Conservation (phyloP, 2,888 invertebrate genomes). For the Isotomurus palustris region DNA sequence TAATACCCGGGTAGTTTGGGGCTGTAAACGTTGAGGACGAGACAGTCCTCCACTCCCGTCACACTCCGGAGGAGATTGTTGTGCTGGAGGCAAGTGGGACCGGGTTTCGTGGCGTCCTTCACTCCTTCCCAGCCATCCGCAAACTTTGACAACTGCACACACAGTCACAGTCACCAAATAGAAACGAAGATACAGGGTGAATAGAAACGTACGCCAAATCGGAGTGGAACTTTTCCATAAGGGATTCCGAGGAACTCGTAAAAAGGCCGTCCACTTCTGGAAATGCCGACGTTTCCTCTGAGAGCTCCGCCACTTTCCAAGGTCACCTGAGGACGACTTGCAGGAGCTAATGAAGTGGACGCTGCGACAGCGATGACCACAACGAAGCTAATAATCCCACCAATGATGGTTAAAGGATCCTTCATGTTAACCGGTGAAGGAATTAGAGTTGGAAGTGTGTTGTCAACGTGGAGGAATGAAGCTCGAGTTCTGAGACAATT, state of each 20-base stretch:
- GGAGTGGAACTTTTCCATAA: not conserved
- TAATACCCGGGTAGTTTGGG: no score
- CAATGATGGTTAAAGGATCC: no score
- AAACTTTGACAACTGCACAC: not conserved
- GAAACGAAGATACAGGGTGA: not conserved
- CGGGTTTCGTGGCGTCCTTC: not conserved
- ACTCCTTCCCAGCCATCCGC: not conserved
- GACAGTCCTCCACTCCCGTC: not conserved
- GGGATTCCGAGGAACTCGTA: constrained; percentile 1
- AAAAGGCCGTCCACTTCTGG: not conserved
- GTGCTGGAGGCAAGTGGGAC: constrained; percentile 1
- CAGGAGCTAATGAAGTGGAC: no score
- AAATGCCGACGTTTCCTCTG: not conserved
- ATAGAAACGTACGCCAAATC: not conserved
- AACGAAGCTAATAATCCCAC: no score
- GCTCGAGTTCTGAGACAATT: no score
- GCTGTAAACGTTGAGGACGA: constrained; percentile 1
- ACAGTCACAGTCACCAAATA: not conserved
- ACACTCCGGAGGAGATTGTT: not conserved
- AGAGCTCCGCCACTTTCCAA: no score
- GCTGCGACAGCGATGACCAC: no score
- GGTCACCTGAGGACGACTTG: no score
- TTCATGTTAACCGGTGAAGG: no score
- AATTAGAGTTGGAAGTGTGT: no score
- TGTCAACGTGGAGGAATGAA: no score